Conservation (phyloP, 2,113 vertebrate species). For the Ictalurus furcatus region DNA sequence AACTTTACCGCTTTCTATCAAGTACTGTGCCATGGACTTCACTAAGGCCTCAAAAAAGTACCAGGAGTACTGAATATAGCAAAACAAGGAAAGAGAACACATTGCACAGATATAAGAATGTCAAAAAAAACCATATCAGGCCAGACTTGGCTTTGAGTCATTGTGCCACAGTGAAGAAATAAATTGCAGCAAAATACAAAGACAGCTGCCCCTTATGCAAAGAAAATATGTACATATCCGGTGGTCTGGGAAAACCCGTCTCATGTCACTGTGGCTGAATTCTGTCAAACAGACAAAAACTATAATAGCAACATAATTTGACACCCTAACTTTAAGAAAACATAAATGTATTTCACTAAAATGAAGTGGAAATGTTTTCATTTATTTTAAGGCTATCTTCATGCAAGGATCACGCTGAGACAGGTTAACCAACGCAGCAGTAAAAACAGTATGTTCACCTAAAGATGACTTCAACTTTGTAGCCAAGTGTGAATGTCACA, state of each 20-base stretch:
- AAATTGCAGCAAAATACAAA: background rate
- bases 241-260: background rate
- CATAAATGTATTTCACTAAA: background rate
- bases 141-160: background rate
- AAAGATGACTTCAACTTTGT: background rate
- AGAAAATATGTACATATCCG: background rate
- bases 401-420: background rate
- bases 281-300: background rate
- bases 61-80: conserved; percentile 90
- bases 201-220: background rate
- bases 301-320: background rate
- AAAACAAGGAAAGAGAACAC: conserved; percentile 29
- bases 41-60: conserved; percentile 98
- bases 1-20: conserved; percentile 91
- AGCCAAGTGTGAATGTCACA: background rate
- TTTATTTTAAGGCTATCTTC: background rate
- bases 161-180: background rate
- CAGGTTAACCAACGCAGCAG: background rate
- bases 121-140: background rate
- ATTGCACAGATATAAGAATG: background rate
- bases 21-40: conserved; percentile 97
- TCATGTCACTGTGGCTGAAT: conserved; percentile 5
- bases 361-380: background rate
- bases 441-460: background rate
- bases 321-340: background rate